Base-by-base conservation (phyloP, 2,113 vertebrate species). In the Vulpes vulpes region DNA sequence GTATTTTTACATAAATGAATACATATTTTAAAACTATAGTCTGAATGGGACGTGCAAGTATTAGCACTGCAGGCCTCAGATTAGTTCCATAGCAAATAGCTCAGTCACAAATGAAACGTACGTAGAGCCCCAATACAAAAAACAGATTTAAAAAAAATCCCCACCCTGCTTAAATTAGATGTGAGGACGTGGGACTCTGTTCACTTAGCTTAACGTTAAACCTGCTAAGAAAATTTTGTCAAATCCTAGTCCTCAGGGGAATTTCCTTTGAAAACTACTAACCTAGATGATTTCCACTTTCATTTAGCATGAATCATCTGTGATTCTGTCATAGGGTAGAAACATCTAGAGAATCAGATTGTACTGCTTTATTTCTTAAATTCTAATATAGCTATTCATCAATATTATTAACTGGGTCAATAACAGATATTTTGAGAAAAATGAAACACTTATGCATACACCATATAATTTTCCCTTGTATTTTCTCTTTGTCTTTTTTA, bases 371-470 rank as follows among this genome's bases (percentile, higher is more conserved):
- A 51, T 81, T 92, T 87, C 62, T 91, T 95, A 94, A 14, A 19
- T 83, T 81, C 62, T 64, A 38, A 67, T 30, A 5, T 78, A 76
- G 12, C 51, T 32, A 88, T 62, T 90, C 43, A 88, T 88, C 20
- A 88, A 84, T 80, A 73, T 57, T 65, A 2, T 57, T 60, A 74
- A 53, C 32, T 30, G 16, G 23, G 43, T 93, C 32, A 93, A 25
- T 92, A 85, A 32, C 30, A 81, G 32, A 5, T 78, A 73, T 83
- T 94, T 96, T 87, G 16, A 94, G 91, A 84, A 79, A 96, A 97
- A 92, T n/a, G n/a, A 86, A 94, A 89, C 15, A 62, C 38, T 69
- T n/a, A 27, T 20, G 15, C 27, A 1, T 78, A 64, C 80, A 81
- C 49, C 43, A 14, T 67, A 81, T 3, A n/a, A 53, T 78, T 30